phyloP scores from a whole-genome alignment of 92 coral and sea anemone genomes.

The Epizoanthus fatuus region DNA sequence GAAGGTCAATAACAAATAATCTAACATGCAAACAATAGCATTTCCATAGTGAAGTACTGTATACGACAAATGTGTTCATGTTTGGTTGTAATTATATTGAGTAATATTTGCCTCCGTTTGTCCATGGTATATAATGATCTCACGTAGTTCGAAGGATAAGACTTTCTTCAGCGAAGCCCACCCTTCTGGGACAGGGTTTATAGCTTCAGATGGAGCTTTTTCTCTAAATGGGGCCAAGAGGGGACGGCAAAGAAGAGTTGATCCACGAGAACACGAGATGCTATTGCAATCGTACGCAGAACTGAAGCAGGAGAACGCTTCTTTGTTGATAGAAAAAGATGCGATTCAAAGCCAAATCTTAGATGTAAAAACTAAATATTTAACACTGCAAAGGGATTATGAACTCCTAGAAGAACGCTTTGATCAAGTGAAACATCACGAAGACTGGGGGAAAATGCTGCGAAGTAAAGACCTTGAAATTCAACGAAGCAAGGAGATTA shows the following conservation, averaged over 20 bases:
- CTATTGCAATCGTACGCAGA: slow-evolving; percentile 46
- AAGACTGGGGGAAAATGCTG: slow-evolving; percentile 86
- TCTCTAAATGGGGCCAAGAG: slow-evolving; percentile 12
- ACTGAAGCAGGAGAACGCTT: slow-evolving; percentile 43
- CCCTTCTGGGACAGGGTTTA: not conserved
- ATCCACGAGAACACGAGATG: slow-evolving; percentile 48
- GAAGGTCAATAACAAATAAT: slow-evolving; percentile 1
- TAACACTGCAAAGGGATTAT: slow-evolving; percentile 56
- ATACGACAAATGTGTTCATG: not conserved
- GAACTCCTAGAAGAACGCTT: slow-evolving; percentile 62
- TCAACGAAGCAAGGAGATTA: slow-evolving; percentile 69
- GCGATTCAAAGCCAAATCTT: slow-evolving; percentile 37
- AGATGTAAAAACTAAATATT: slow-evolving; percentile 36
- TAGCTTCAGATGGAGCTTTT: slow-evolving; percentile 7
- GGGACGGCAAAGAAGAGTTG: slow-evolving; percentile 37
- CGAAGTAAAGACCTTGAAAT: slow-evolving; percentile 87
- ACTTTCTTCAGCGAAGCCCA: slow-evolving; percentile 31
- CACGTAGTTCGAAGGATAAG: slow-evolving; percentile 19
- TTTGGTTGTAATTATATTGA: not conserved
- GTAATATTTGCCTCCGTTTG: not conserved
- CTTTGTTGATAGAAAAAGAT: slow-evolving; percentile 44
- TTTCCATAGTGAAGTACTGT: slow-evolving; percentile 39
- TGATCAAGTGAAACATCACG: slow-evolving; percentile 59
- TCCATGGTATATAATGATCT: not conserved
- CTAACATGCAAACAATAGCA: not conserved